Base-by-base conservation (phyloP, 1,140 invertebrate species). In the Drosophila carrolli region DNA sequence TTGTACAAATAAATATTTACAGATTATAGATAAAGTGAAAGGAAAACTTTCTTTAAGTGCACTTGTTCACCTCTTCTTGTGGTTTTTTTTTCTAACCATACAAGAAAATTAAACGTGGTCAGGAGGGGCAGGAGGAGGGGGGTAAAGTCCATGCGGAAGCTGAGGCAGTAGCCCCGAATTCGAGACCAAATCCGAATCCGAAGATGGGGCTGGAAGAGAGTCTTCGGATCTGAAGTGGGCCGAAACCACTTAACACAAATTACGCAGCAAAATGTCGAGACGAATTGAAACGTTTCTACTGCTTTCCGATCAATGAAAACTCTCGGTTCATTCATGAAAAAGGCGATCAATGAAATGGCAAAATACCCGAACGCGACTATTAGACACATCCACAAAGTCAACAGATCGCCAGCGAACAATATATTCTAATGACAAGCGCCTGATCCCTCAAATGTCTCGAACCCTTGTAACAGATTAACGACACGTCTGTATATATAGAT, bases 241-340 rank as follows among this genome's bases (percentile, higher is more conserved):
- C 83, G 84, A 67, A 89, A 91, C 89, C 89, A 91, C 89, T 91
- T 91, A 91, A 91, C 90, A 90, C 89, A 85, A 85, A 91, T 91
- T 91, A 91, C 89, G 89, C 89, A 91, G 89, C 89, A 91, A 91
- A 91, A 91, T 91, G 83, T 88, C 78, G 84, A 89, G 78, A 80
- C 88, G 85, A 90, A 90, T 89, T 88, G 84, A 89, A 84, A 78
- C 70, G 84, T 88, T 78, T 67, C 29, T 37, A 27, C 46, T 10
- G 19, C 27, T n/a, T 10, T 41, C 46, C 68, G 78, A 83, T 86
- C 84, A 89, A 89, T 89, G 84, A 84, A 84, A 79, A 70, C 63
- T 23, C 44, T 38, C 48, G 41, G 10, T 59, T 53, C 82, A 85
- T 85, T 85, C 78, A 85, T 81, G 58, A 67, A 71, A 63, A 65